Evolutionary conservation across 2,888 invertebrate genomes (phyloP), one percentile per base, ranked within the genome.

Genomic region (Lasioglossum pauxillum): DNA sequence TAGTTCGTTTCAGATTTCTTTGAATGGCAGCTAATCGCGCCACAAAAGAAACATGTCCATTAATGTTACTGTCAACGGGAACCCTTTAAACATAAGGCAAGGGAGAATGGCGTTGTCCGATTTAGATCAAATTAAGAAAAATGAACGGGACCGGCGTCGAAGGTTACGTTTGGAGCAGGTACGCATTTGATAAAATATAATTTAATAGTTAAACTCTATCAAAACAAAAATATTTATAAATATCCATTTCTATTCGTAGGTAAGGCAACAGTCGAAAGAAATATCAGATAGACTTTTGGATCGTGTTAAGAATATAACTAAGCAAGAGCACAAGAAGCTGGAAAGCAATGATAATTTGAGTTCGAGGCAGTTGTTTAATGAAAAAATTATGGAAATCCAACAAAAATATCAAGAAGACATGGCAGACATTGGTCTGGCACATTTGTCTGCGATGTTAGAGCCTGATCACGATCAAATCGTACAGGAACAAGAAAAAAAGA

Each of bases 151-250:
- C 90, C 96, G 96, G 82, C 95, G 96, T 77, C 95, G 96, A 89
- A 96, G 96, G 95, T 96, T 96, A 93, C 96, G 97, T 88, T 93
- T 97, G 82, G 96, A 96, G 92, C 97, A 97, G 96, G 97, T 97
- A 79, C 23, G 16, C 8, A 14, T 73, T 5, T 19, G 16, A 16
- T 46, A 46, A 19, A 46, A 46, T 46, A 46, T 46, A 46, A 46
- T 46, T 46, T 46, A 46, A 16, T 5, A 46, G 16, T 46, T 5
- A 46, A 46, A 16, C 31, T 44, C 31, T 44, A 69, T 41, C 31
- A 64, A 67, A 38, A 38, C 12, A n/a, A 14, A 72, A 31, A n/a
- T 16, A 74, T 57, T 5, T n/a, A 71, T 19, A 53, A 19, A 44
- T n/a, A n/a, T n/a, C n/a, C n/a, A n/a, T 14, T 75, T 74, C 78